Evolutionary conservation across 2,797 vertebrate species (phyloP).

Genomic region (Sebastes aleutianus): DNA sequence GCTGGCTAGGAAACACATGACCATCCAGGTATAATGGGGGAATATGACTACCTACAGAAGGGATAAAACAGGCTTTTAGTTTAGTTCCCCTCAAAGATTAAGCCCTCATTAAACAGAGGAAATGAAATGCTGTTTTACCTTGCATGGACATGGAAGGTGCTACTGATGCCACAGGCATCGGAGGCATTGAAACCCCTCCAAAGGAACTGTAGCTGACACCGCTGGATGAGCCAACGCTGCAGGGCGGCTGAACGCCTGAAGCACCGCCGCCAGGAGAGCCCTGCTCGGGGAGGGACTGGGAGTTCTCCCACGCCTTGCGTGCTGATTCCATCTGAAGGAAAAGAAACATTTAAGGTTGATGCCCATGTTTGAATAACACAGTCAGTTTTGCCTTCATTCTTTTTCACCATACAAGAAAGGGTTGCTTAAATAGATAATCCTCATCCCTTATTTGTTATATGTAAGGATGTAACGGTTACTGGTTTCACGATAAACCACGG

Average conservation of each 20-base stretch:
- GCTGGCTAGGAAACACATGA: conserved; percentile 95
- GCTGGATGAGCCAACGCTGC: conserved; percentile 91
- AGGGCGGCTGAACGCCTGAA: conserved; percentile 89
- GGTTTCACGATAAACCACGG: too few relatives aligned
- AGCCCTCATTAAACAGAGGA: neutral
- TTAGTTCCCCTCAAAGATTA: neutral
- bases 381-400: neutral
- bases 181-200: conserved; percentile 95
- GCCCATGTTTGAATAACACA: neutral
- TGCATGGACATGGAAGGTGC: conserved; percentile 98
- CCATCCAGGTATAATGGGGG: conserved; percentile 96
- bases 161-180: conserved; percentile 97
- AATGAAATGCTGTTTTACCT: conserved; percentile 78
- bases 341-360: neutral
- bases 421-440: neutral
- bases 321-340: conserved; percentile 94
- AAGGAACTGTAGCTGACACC: conserved; percentile 98
- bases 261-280: conserved; percentile 88
- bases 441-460: neutral
- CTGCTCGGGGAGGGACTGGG: conserved; percentile 96
- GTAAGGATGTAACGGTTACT: too few relatives aligned
- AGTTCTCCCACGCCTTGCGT: conserved; percentile 99
- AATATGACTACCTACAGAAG: conserved; percentile 90
- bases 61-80: neutral
- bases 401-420: neutral